phyloP scores from a whole-genome alignment of 2,888 invertebrate species.

The Orthosia gothica region DNA sequence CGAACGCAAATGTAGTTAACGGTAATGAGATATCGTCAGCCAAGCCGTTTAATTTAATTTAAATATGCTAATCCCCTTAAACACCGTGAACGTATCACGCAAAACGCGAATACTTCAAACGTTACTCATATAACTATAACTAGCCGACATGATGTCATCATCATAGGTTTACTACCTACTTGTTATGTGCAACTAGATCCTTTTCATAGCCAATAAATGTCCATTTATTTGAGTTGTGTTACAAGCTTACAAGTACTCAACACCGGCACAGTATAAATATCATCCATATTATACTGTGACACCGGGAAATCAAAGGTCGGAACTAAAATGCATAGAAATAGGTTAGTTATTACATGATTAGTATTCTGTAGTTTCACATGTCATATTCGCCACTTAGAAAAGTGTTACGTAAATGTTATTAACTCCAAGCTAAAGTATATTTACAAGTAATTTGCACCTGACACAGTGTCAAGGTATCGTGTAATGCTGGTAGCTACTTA shows the following conservation, averaged over 20 bases:
- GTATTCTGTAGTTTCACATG: neutral
- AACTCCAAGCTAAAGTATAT: slow-evolving; percentile 4
- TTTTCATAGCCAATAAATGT: slow-evolving; percentile 3
- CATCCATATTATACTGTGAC: too few species aligned
- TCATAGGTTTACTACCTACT: slow-evolving; percentile 4
- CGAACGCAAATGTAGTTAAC: slow-evolving; percentile 7
- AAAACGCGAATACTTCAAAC: slow-evolving; percentile 13
- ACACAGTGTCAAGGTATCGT: slow-evolving; percentile 21
- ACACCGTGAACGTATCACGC: neutral
- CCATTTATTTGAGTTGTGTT: slow-evolving; percentile 4
- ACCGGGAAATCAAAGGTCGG: slow-evolving; percentile 17
- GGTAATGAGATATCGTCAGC: slow-evolving; percentile 42
- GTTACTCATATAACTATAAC: slow-evolving; percentile 32
- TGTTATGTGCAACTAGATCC: slow-evolving; percentile 9
- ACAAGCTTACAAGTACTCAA: neutral
- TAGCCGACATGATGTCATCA: slow-evolving; percentile 38
- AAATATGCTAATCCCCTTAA: slow-evolving; percentile 28
- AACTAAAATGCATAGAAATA: neutral
- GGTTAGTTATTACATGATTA: neutral
- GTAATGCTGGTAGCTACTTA: slow-evolving; percentile 13
- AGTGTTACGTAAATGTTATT: slow-evolving; percentile 13
- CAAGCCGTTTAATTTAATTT: slow-evolving; percentile 48
- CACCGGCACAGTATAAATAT: too few species aligned
- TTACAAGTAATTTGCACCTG: slow-evolving; percentile 3
- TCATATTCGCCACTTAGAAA: neutral